Conservation (phyloP, 2,113 vertebrate species). For the Cyprinodon brontotheroides region DNA sequence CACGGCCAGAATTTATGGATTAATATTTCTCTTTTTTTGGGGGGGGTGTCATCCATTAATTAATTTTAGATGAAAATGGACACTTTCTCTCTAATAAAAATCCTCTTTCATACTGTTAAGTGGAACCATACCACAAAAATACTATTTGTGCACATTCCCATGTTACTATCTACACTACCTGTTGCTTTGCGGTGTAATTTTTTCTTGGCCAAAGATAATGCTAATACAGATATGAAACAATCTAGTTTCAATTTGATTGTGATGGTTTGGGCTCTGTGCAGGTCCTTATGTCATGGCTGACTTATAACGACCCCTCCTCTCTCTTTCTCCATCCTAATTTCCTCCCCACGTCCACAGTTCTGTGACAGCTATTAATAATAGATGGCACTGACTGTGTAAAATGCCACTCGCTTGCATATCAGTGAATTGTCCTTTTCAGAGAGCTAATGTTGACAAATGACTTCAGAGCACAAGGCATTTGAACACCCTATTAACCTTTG, state of each 20-base stretch:
- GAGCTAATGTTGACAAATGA: slow-evolving; percentile 72
- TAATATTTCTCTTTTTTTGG: no score
- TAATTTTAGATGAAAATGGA: no score
- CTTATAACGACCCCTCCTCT: slow-evolving; percentile 31
- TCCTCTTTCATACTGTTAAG: no score
- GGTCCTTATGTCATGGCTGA: slow-evolving; percentile 38
- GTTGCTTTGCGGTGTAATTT: slow-evolving; percentile 12
- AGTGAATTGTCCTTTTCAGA: slow-evolving; percentile 57
- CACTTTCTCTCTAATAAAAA: no score
- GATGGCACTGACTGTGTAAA: slow-evolving; percentile 64
- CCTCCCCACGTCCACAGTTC: slow-evolving; percentile 30
- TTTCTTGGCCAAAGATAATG: neutral
- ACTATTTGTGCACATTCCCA: neutral
- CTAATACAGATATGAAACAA: neutral
- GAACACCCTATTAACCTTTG: slow-evolving; percentile 59
- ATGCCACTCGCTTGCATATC: slow-evolving; percentile 64
- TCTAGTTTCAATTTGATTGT: slow-evolving; percentile 23
- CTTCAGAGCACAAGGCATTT: slow-evolving; percentile 47
- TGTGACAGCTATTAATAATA: slow-evolving; percentile 70
- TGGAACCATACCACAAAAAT: neutral
- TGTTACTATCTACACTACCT: neutral
- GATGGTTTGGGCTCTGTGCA: slow-evolving; percentile 1
- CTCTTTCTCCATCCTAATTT: neutral
- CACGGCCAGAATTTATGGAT: no score
- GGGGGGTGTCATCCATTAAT: no score